Evolutionary conservation across 2,113 vertebrate genomes (phyloP).

Genomic region (Uria lomvia): DNA sequence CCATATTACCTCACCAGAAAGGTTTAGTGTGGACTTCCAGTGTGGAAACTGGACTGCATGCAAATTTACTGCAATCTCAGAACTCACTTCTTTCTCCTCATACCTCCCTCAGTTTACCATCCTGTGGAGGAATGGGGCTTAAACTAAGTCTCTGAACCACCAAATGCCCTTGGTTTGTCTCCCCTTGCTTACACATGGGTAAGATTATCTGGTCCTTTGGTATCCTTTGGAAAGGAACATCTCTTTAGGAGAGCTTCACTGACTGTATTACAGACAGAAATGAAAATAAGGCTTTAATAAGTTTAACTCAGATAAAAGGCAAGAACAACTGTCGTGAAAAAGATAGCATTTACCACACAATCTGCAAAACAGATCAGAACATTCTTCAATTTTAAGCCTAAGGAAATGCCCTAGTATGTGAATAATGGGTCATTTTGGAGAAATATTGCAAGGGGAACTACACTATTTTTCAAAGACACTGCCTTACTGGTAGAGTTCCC

Average conservation of each 20-base stretch:
- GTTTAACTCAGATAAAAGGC: neutral
- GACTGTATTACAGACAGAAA: neutral
- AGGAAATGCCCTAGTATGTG: neutral
- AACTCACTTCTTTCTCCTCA: neutral
- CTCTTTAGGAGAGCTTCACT: neutral
- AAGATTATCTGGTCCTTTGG: neutral
- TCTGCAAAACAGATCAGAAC: neutral
- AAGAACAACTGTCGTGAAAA: neutral
- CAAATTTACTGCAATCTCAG: neutral
- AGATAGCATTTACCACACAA: neutral
- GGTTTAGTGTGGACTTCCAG: neutral
- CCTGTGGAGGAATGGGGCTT: neutral
- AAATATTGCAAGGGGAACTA: neutral
- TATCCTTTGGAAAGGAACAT: neutral
- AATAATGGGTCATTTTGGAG: neutral
- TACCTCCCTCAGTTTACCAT: neutral
- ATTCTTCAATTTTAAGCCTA: neutral
- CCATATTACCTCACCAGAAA: neutral
- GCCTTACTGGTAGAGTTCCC: neutral
- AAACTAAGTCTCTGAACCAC: neutral
- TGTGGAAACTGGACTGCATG: fast-evolving
- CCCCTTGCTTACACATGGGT: neutral
- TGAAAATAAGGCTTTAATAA: neutral
- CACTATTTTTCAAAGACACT: neutral
- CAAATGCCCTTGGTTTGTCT: neutral